These are phyloP conservation scores for Pogonocherus hispidulus DNA, from an alignment of 2,888 invertebrate genomes.

Conservation along the genomic window DNA sequence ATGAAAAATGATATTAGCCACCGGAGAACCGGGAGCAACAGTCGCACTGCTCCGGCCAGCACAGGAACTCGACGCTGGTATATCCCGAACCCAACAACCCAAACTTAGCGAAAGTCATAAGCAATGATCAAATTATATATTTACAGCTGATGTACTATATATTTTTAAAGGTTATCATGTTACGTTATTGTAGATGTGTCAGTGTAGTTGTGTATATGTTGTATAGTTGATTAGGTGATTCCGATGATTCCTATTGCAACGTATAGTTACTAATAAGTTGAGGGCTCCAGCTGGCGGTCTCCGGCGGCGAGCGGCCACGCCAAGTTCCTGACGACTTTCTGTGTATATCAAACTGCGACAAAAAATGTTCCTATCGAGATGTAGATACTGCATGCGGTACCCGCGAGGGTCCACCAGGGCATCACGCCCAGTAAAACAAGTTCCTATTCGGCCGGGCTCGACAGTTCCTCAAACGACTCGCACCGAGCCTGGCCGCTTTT, in stretches of 20 bases:
- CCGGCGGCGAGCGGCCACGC: constrained; percentile 46
- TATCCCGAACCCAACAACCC: constrained; percentile 48
- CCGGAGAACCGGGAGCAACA: constrained; percentile 20
- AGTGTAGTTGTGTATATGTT: constrained; percentile 67
- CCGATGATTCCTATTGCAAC: constrained; percentile 70
- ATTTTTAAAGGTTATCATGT: constrained; percentile 67
- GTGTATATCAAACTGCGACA: constrained; percentile 65
- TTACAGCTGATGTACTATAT: constrained; percentile 66
- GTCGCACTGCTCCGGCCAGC: constrained; percentile 37
- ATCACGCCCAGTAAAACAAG: constrained; percentile 69
- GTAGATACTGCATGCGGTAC: constrained; percentile 69
- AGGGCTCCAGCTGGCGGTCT: constrained; percentile 49
- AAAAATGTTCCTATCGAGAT: constrained; percentile 69
- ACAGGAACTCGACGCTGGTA: constrained; percentile 49
- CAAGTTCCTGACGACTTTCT: constrained; percentile 67
- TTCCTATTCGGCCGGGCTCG: constrained; percentile 68
- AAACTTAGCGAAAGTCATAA: constrained; percentile 54
- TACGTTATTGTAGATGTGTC: constrained; percentile 66
- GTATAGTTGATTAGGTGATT: constrained; percentile 66
- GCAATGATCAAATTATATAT: constrained; percentile 60
- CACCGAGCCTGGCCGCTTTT: constrained; percentile 66
- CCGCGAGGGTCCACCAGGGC: constrained; percentile 62
- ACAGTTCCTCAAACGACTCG: constrained; percentile 66
- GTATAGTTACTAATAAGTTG: constrained; percentile 68
- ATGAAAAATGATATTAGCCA: neutral